Base-by-base conservation (phyloP, 2,797 vertebrate species). In the Danio kyathit region DNA sequence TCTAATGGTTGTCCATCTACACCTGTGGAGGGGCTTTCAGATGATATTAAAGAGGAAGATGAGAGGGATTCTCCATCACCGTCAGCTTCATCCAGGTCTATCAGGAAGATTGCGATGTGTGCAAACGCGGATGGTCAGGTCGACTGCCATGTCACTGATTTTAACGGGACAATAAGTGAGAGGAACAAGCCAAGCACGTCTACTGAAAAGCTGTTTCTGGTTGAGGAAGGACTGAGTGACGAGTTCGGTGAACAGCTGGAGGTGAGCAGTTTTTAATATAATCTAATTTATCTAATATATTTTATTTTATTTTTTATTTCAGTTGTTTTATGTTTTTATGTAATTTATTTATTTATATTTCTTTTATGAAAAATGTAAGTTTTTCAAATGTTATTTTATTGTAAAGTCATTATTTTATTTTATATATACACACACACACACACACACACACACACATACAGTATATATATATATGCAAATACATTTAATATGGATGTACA, bases 51-150 rank as follows among this genome's bases (percentile, higher is more conserved):
- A 76, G 61, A 76, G 41, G 78, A 80, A 40, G 85, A 86, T 17
- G 74, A 84, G 41, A 51, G 82, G 13, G 76, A 57, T 14, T 82
- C 70, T 29, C 29, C 56, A 2, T 81, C 86, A n/a, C 80, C 82
- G 8, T 56, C 80, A 14, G 63, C 72, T 12, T 70, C 85, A 1
- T 87, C 85, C 0, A 79, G 87, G 16, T 86, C 88, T 19, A 85
- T 89, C 82, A 84, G 48, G 70, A 90, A 90, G 82, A 88, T 90
- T 41, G 76, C 84, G 9, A 88, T 89, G 57, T 90, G 85, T 17
- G 67, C 79, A 13, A 74, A 61, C 10, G 43, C 46, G 0, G 83
- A 84, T 38, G 76, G 16, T 8, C 59, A 66, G 5, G 17, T 5
- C 19, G 66, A 74, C 21, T 21, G 12, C 74, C 40, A 57, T 71